Evolutionary conservation across 2,113 vertebrate species (phyloP), one percentile per base, ranked within the genome.

Genomic region (Thomomys bottae): DNA sequence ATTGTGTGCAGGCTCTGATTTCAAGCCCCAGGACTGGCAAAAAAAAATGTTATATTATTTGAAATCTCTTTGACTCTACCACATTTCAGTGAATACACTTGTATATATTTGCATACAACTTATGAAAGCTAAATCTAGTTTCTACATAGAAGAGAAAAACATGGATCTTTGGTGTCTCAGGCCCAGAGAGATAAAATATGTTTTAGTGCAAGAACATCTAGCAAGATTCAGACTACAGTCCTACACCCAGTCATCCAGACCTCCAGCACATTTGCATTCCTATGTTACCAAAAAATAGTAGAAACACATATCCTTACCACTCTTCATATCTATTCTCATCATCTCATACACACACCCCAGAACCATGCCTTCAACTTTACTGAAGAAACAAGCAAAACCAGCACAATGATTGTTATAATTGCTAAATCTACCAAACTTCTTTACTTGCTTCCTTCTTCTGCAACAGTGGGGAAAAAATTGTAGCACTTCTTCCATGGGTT

Each of bases 191-290:
- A 54, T 54, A 54, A 54, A 54, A 54, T 15, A 54, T 28, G 24
- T 75, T 95, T 81, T 36, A 81, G 91, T 78, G 64, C 11, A 61
- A 49, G 86, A 93, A 84, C 32, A 12, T 95, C 40, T 61, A 80
- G 12, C 36, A 84, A 88, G n/a, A 71, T 2, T 18, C 1, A 77
- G 10, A 38, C 40, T n/a, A 49, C 34, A 59, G 64, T 68, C 32
- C 34, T 82, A 40, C 26, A 40, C 8, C n/a, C 4, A 78, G 32
- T 42, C 34, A 49, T 34, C 42, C n/a, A 32, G 11, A 49, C 30
- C 28, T 28, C 42, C 18, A 80, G 42, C 24, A 66, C 32, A 17
- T n/a, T 71, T 76, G 59, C 40, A 79, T 71, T 36, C 34, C 38
- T 64, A 4, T 5, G 57, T 67, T 84, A 36, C 24, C 20, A 75